Conservation (phyloP, 2,113 vertebrate species). For the Meriones unguiculatus region DNA sequence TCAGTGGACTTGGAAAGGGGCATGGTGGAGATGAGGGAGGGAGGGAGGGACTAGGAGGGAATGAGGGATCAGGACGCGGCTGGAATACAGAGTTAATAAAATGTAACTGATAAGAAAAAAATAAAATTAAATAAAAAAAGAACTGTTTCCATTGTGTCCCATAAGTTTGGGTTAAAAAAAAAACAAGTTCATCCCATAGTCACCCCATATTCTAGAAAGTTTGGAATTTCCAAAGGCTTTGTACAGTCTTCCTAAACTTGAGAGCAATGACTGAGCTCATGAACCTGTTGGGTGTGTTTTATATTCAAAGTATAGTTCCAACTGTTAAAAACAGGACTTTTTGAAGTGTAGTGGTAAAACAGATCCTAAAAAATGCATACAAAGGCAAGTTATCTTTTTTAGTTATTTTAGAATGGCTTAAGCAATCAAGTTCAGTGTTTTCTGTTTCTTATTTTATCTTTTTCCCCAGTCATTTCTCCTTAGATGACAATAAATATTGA, state of each 20-base stretch:
- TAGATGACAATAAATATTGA: background rate
- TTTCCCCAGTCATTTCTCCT: background rate
- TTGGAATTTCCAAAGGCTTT: background rate
- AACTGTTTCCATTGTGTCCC: too few relatives aligned
- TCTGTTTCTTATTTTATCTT: background rate
- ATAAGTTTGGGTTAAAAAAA: too few relatives aligned
- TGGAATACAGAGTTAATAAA: too few relatives aligned
- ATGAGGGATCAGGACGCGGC: too few relatives aligned
- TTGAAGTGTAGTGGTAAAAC: background rate
- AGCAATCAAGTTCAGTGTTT: background rate
- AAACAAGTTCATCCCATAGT: too few relatives aligned
- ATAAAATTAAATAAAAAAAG: too few relatives aligned
- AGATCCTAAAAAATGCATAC: background rate
- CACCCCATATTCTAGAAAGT: background rate
- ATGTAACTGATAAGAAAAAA: too few relatives aligned
- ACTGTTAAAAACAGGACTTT: background rate
- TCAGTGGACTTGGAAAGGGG: too few relatives aligned
- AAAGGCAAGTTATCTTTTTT: background rate
- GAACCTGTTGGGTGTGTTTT: background rate
- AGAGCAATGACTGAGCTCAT: background rate
- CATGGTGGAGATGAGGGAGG: too few relatives aligned
- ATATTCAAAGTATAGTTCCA: too few relatives aligned
- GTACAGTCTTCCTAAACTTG: background rate
- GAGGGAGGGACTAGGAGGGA: too few relatives aligned
- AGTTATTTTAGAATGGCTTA: background rate